Conservation (phyloP, 92 coral and sea anemone genomes). For the Ricordea florida region DNA sequence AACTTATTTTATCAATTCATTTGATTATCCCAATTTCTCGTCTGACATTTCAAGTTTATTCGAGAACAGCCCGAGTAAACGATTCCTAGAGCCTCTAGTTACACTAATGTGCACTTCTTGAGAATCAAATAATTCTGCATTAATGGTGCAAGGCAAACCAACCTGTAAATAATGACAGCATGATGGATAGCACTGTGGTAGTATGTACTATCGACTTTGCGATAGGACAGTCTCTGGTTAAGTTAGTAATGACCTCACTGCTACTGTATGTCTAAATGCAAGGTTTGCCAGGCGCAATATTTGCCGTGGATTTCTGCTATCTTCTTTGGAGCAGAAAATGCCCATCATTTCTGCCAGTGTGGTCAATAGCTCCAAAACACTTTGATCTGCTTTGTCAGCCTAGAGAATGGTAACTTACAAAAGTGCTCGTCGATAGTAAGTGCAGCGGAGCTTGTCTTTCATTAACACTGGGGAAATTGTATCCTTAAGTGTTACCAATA, state of each 20-base stretch:
- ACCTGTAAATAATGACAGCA: constrained; percentile 12
- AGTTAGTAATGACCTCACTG: not conserved
- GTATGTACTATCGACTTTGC: constrained; percentile 30
- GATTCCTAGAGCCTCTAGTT: no score
- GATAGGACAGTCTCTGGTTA: constrained; percentile 16
- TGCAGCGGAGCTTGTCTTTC: not conserved
- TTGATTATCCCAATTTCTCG: no score
- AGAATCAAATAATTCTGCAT: constrained; percentile 31
- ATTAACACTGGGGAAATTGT: not conserved
- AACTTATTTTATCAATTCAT: no score
- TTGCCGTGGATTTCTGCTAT: not conserved
- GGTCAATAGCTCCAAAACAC: constrained; percentile 17
- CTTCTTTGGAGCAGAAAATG: constrained; percentile 15
- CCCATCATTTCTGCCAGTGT: constrained; percentile 36
- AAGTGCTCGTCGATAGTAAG: constrained; percentile 29
- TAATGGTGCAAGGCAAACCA: constrained; percentile 3
- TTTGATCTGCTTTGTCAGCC: constrained; percentile 11
- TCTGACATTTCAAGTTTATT: no score
- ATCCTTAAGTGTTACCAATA: not conserved
- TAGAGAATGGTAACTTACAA: constrained; percentile 13
- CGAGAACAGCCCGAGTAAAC: no score
- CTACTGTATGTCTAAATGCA: not conserved
- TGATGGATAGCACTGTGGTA: constrained; percentile 27
- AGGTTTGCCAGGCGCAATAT: constrained; percentile 5
- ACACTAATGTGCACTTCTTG: no score